Conservation (phyloP, 2,888 invertebrate genomes). For the Eueremaeus valkanovi region DNA sequence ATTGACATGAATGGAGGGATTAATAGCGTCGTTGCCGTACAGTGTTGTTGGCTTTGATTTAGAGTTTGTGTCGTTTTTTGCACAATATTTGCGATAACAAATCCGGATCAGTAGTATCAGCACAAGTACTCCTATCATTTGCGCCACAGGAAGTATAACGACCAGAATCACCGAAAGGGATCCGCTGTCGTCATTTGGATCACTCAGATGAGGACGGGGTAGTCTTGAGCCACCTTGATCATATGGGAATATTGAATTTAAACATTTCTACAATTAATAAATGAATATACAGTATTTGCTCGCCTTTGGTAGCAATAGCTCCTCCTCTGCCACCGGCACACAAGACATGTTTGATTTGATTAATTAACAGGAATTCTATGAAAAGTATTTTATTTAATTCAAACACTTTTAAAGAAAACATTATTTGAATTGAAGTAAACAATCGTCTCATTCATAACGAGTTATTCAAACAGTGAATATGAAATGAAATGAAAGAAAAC, state of each 20-base stretch:
- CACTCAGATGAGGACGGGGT: constrained; percentile 1
- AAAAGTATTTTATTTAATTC: background rate
- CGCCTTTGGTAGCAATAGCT: constrained; percentile 40
- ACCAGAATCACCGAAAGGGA: constrained; percentile 41
- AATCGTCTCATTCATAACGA: background rate
- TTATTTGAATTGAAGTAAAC: background rate
- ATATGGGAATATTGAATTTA: background rate
- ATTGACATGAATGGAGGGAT: constrained; percentile 10
- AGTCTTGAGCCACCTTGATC: constrained; percentile 30
- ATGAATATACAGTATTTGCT: background rate
- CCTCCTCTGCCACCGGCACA: constrained; percentile 39
- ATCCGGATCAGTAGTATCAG: constrained; percentile 39
- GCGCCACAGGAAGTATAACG: constrained; percentile 42
- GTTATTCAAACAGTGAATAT: background rate
- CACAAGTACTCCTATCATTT: constrained; percentile 40
- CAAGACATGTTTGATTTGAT: background rate
- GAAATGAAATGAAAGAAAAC: background rate
- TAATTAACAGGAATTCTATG: background rate
- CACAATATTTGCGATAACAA: constrained; percentile 40
- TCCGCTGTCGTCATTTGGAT: constrained; percentile 40
- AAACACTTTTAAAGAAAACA: background rate
- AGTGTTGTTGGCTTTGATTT: background rate
- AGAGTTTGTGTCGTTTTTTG: background rate
- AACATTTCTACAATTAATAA: background rate
- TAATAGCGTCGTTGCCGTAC: background rate